Conservation (phyloP, 2,113 vertebrate genomes). For the Rhabdomys dilectus region DNA sequence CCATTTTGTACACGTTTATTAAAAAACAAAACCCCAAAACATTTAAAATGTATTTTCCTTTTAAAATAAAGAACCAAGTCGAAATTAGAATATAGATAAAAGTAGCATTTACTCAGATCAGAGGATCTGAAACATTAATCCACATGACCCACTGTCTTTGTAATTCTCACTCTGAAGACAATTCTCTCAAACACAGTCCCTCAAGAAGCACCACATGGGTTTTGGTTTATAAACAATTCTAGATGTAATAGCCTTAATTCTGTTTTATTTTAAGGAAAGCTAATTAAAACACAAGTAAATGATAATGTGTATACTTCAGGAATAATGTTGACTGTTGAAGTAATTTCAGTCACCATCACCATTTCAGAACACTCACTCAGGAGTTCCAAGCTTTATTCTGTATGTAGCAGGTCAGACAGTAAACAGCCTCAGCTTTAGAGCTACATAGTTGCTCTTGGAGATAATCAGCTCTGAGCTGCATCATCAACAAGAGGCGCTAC, state of each 20-base stretch:
- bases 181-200: neutral
- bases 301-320: neutral
- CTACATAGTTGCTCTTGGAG: neutral
- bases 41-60: neutral
- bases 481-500: neutral
- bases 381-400: neutral
- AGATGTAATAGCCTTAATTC: neutral
- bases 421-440: neutral
- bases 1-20: neutral
- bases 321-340: neutral
- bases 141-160: neutral
- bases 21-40: neutral
- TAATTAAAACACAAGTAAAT: neutral
- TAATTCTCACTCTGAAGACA: neutral
- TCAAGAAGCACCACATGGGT: neutral
- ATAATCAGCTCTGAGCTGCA: neutral
- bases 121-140: neutral
- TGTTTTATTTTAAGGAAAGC: conserved; percentile 1
- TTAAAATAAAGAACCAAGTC: neutral
- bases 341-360: neutral
- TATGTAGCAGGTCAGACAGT: neutral
- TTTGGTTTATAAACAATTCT: neutral
- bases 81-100: neutral
- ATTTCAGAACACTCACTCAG: neutral
- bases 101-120: neutral